Percentiles rank a stretch among this genome's conserved stretches.
phyloP scores from a whole-genome alignment of 2,797 vertebrate genomes.

The Oreochromis grahami region DNA sequence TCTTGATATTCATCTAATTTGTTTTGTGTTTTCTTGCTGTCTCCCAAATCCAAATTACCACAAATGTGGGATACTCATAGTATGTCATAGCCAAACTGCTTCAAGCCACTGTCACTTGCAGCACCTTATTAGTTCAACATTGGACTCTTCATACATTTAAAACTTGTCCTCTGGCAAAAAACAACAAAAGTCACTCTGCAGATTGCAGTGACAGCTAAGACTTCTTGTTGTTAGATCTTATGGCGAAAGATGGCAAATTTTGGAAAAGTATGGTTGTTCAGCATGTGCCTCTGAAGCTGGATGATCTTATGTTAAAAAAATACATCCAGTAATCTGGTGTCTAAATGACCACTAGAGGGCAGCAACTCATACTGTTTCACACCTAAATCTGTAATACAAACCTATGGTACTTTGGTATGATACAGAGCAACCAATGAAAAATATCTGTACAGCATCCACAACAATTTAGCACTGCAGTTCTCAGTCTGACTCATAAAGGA shows the following conservation, averaged over 20 bases:
- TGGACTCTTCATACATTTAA: not conserved
- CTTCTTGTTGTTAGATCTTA: not conserved
- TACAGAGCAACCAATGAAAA: not conserved
- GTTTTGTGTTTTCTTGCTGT: not conserved
- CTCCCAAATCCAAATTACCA: not conserved
- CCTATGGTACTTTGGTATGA: not conserved
- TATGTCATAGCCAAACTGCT: not conserved
- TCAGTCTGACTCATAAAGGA: not conserved
- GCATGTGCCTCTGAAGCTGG: not conserved
- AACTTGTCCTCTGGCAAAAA: not conserved
- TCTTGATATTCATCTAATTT: not conserved
- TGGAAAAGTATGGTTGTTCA: not conserved
- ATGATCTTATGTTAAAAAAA: not conserved
- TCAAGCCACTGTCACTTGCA: not conserved
- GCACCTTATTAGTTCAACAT: not conserved
- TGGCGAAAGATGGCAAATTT: not conserved
- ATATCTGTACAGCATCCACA: not conserved
- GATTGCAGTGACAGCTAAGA: not conserved
- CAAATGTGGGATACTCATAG: not conserved
- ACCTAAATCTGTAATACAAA: not conserved
- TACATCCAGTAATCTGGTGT: not conserved
- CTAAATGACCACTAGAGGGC: constrained; percentile 45
- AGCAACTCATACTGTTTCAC: not conserved
- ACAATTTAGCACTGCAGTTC: not conserved
- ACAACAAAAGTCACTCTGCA: not conserved